Evolutionary conservation across 1,140 invertebrate genomes (phyloP).

Genomic region (Atta texana): DNA sequence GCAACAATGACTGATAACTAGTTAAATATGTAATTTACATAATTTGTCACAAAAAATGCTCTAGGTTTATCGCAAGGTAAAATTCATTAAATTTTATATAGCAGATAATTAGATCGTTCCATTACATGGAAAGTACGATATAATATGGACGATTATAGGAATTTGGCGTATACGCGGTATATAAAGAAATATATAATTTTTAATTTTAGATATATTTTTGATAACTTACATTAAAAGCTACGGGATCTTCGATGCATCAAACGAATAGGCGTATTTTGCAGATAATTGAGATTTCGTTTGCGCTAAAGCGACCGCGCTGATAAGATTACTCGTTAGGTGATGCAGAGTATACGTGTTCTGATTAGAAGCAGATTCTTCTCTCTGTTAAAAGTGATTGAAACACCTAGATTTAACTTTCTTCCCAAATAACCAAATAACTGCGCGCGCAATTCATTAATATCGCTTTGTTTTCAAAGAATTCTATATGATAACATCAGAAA

Average conservation of each 20-base stretch:
- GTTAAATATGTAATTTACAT: neutral
- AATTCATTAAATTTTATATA: neutral
- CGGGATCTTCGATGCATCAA: neutral
- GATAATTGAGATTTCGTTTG: neutral
- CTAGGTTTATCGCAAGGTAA: neutral
- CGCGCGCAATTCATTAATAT: neutral
- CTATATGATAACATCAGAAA: neutral
- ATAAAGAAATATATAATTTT: neutral
- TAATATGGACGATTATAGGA: neutral
- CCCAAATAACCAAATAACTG: neutral
- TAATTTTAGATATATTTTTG: neutral
- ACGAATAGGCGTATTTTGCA: neutral
- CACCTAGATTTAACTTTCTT: slow-evolving; percentile 25
- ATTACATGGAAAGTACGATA: neutral
- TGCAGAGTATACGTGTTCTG: neutral
- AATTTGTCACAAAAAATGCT: neutral
- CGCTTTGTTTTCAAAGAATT: neutral
- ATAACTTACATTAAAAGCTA: slow-evolving; percentile 7
- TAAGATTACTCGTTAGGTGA: slow-evolving; percentile 42
- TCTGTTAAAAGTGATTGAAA: neutral
- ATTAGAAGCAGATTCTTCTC: neutral
- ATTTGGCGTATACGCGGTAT: neutral
- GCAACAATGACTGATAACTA: neutral
- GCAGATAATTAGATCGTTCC: neutral
- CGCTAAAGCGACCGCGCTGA: neutral